These are phyloP conservation scores for Pseudopodoces humilis DNA, from an alignment of 2,113 vertebrate genomes.

Conservation along the genomic window DNA sequence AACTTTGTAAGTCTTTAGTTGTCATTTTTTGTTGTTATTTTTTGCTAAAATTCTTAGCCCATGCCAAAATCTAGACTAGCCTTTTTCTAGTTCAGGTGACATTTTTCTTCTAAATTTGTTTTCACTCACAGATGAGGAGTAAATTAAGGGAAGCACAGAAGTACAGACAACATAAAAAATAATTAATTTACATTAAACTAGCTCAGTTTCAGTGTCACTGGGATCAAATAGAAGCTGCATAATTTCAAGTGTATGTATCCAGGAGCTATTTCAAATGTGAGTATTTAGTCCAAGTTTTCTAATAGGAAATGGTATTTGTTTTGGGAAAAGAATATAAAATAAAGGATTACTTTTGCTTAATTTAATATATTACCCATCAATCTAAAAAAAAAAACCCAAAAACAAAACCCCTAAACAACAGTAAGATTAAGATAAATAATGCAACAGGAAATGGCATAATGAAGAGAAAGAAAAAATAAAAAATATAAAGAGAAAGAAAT, in stretches of 20 bases:
- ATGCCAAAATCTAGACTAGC: background rate
- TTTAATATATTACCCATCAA: background rate
- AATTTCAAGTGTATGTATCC: background rate
- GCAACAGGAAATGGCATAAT: background rate
- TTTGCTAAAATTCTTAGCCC: background rate
- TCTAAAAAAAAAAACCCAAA: background rate
- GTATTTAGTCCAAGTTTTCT: background rate
- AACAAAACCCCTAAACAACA: background rate
- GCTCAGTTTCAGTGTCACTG: background rate
- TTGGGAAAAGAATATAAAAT: background rate
- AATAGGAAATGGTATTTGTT: background rate
- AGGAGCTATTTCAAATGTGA: background rate
- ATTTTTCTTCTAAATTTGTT: background rate
- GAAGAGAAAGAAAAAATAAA: background rate
- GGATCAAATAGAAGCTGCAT: background rate
- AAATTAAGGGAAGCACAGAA: background rate
- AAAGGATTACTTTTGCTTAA: background rate
- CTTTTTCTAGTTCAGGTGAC: background rate
- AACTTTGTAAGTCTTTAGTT: background rate
- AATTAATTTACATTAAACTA: background rate
- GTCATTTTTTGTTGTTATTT: background rate
- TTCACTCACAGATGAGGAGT: background rate
- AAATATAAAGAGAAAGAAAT: background rate
- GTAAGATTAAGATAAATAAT: background rate
- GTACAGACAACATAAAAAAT: background rate